Conservation (phyloP, 2,113 vertebrate species). For the Psilopsiagon aymara region DNA sequence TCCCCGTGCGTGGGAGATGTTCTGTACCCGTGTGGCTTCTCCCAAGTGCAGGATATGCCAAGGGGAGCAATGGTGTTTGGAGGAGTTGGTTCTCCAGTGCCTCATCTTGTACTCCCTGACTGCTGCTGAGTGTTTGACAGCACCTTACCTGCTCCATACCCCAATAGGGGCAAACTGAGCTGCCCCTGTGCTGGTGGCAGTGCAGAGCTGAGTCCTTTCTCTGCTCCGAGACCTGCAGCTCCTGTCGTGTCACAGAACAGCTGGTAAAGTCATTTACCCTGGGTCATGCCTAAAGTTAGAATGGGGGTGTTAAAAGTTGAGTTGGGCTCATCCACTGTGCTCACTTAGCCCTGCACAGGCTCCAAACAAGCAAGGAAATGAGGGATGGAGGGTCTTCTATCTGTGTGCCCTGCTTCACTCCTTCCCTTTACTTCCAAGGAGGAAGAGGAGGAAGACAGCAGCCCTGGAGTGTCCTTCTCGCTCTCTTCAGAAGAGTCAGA, state of each 20-base stretch:
- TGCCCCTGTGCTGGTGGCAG: background rate
- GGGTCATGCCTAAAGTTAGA: conserved; percentile 3
- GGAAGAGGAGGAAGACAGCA: conserved; percentile 79
- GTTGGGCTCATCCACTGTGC: background rate
- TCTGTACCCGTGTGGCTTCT: background rate
- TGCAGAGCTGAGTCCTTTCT: background rate
- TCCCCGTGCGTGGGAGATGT: background rate
- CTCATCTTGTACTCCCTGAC: background rate
- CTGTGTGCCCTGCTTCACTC: conserved; percentile 20
- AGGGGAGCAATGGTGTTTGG: background rate
- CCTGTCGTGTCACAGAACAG: background rate
- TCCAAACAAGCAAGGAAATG: background rate
- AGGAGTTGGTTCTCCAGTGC: background rate
- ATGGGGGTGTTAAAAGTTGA: background rate
- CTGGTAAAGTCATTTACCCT: background rate
- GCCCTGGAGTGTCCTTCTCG: conserved; percentile 77
- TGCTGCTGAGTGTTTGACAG: background rate
- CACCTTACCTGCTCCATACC: background rate
- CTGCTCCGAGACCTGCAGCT: background rate
- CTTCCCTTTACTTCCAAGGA: conserved; percentile 70
- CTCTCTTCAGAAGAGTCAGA: conserved; percentile 77
- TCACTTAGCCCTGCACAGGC: background rate
- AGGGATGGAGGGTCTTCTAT: background rate
- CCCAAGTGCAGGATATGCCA: background rate
- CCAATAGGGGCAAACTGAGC: background rate